These are phyloP conservation scores for Tethea ocularis DNA, from an alignment of 2,888 invertebrate genomes.

Conservation along the genomic window DNA sequence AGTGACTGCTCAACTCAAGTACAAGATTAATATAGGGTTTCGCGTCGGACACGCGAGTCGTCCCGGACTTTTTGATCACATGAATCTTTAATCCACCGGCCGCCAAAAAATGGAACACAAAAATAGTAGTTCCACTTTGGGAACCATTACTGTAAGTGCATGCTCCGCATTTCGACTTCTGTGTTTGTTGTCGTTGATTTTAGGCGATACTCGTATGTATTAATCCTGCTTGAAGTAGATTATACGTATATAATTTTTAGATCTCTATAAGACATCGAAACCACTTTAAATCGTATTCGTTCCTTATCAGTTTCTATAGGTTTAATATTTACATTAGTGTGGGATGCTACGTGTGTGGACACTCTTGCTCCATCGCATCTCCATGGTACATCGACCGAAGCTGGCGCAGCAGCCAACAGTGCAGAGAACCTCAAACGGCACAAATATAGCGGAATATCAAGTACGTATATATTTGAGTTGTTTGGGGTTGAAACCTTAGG, in stretches of 20 bases:
- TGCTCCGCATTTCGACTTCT: constrained; percentile 42
- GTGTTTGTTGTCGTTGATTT: constrained; percentile 34
- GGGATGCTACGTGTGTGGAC: too few species aligned
- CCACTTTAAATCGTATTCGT: background rate
- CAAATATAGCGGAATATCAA: too few species aligned
- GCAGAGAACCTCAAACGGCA: too few species aligned
- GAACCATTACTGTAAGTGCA: constrained; percentile 72
- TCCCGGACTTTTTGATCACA: constrained; percentile 51
- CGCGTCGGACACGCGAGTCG: constrained; percentile 29
- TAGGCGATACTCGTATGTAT: constrained; percentile 25
- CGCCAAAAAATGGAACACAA: constrained; percentile 54
- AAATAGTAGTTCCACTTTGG: constrained; percentile 50
- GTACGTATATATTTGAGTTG: too few species aligned
- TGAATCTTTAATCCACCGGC: constrained; percentile 60
- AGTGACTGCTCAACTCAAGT: constrained; percentile 39
- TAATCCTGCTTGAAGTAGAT: constrained; percentile 21
- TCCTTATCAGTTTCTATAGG: background rate
- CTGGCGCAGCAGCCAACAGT: too few species aligned
- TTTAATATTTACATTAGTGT: too few species aligned
- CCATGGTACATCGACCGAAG: too few species aligned
- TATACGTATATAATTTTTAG: constrained; percentile 3
- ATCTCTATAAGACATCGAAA: background rate
- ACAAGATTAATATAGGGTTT: constrained; percentile 43
- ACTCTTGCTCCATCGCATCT: too few species aligned
- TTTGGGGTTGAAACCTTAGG: too few species aligned